A percentile compares a stretch with the other conserved stretches of the same genome.
Conservation (phyloP, 35 echinoderm and acorn worm genomes). For the Ophiothrix spiculata region DNA sequence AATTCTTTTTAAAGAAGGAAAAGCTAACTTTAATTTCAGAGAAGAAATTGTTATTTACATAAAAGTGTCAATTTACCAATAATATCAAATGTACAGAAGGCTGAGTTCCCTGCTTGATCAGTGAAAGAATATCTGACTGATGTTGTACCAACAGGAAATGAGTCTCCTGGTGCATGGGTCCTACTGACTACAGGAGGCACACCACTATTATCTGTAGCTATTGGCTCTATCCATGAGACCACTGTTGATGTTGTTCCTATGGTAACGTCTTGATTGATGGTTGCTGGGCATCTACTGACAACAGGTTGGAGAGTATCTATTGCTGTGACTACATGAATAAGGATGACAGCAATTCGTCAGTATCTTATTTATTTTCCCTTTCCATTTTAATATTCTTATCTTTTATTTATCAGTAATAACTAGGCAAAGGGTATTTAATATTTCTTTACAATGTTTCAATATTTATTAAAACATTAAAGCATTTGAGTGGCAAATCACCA, state of each 20-base stretch:
- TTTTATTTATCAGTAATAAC: no score
- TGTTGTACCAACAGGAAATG: constrained; percentile 49
- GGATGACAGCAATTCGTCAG: no score
- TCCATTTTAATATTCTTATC: no score
- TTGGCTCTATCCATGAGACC: background rate
- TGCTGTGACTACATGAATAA: background rate
- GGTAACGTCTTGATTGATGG: background rate
- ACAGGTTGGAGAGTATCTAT: background rate
- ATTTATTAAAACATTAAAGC: no score
- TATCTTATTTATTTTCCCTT: no score
- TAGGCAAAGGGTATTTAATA: no score
- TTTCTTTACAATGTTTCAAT: no score
- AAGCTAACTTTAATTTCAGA: no score
- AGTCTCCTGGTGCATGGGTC: constrained; percentile 14
- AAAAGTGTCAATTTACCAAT: background rate
- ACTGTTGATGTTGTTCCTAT: background rate
- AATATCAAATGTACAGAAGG: constrained; percentile 21
- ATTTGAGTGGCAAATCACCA: no score
- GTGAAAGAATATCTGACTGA: constrained; percentile 51
- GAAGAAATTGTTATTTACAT: constrained; percentile 3
- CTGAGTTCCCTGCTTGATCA: constrained; percentile 48
- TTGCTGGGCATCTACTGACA: background rate
- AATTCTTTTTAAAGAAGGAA: no score
- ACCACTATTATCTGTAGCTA: constrained; percentile 26
- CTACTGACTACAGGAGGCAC: background rate